A percentile compares a stretch with the other conserved stretches of the same genome.
These are phyloP conservation scores for Dugesia japonica DNA, from an alignment of 2,888 invertebrate genomes.

Conservation along the genomic window DNA sequence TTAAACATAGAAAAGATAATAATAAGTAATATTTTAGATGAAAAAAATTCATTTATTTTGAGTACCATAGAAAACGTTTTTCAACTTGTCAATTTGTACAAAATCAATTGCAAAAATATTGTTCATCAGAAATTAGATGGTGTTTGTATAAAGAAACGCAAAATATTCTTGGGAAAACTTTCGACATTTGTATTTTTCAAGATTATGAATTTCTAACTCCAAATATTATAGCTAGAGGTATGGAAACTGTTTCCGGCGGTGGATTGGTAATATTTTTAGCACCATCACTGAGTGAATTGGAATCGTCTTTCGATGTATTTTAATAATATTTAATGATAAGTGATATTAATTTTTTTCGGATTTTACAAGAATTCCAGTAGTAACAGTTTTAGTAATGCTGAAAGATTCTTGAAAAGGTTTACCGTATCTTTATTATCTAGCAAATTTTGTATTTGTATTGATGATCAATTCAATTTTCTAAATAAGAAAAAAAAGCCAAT, in stretches of 20 bases:
- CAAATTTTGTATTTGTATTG: slow-evolving; percentile 4
- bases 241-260: slow-evolving; percentile 96
- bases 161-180: slow-evolving; percentile 88
- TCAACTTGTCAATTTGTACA: not conserved
- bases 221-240: slow-evolving; percentile 78
- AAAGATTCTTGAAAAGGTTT: slow-evolving; percentile 4
- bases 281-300: slow-evolving; percentile 35
- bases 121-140: slow-evolving; percentile 85
- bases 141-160: slow-evolving; percentile 93
- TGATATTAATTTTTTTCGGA: no score
- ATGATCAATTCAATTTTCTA: not conserved
- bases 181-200: slow-evolving; percentile 81
- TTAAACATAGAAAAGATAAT: no score
- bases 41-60: no score
- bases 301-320: not conserved
- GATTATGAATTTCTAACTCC: slow-evolving; percentile 95
- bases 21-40: no score
- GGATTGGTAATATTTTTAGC: slow-evolving; percentile 68
- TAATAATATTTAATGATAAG: no score
- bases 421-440: not conserved
- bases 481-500: slow-evolving; percentile 14
- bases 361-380: not conserved
- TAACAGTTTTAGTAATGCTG: not conserved
- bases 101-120: slow-evolving; percentile 40
- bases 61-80: not conserved